Evolutionary conservation across 2,888 invertebrate genomes (phyloP).

Genomic region (Pogonocherus hispidulus): DNA sequence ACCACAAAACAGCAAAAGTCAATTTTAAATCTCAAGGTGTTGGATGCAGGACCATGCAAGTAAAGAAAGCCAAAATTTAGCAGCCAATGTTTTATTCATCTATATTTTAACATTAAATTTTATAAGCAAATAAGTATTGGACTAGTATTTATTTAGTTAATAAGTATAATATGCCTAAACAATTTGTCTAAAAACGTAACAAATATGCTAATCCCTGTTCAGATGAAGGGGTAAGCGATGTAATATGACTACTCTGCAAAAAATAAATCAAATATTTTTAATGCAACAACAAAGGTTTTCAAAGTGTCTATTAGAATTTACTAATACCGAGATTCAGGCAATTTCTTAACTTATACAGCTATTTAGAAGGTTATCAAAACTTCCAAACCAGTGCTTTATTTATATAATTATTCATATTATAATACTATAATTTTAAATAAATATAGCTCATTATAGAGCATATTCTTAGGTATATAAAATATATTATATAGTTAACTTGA

Average conservation of each 20-base stretch:
- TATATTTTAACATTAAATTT: constrained; percentile 22
- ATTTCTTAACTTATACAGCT: too few species aligned
- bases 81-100: constrained; percentile 27
- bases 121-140: constrained; percentile 6
- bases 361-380: too few species aligned
- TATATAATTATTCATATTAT: too few species aligned
- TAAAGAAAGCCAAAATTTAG: constrained; percentile 27
- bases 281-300: too few species aligned
- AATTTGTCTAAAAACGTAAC: not conserved
- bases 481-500: too few species aligned
- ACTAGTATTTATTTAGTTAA: constrained; percentile 15
- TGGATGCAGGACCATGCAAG: constrained; percentile 28
- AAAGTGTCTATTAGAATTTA: too few species aligned
- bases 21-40: constrained; percentile 9
- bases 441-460: too few species aligned
- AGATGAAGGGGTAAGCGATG: constrained; percentile 14
- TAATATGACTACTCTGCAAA: constrained; percentile 19
- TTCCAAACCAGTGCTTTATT: too few species aligned
- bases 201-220: not conserved
- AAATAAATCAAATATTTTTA: not conserved
- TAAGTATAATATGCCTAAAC: constrained; percentile 25
- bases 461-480: too few species aligned
- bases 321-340: too few species aligned
- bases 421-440: too few species aligned
- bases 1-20: constrained; percentile 22